Conservation (phyloP, 2,888 invertebrate genomes). For the Cephus nigrinus region DNA sequence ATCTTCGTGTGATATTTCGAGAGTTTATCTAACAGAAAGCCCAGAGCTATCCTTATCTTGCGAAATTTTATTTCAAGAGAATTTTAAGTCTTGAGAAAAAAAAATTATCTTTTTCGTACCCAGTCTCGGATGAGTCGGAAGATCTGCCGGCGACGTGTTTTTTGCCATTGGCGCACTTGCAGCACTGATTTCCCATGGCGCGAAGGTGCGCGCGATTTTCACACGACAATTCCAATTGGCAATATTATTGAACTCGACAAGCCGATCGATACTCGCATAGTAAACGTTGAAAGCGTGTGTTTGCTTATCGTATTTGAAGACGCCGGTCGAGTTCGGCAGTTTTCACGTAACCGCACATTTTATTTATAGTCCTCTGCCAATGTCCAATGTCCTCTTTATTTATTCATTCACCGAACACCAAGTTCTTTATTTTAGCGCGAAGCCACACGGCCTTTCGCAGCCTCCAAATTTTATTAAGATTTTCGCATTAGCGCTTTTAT, state of each 20-base stretch:
- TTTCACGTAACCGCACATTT: conserved; percentile 35
- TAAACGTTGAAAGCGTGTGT: background rate
- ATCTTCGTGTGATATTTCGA: conserved; percentile 46
- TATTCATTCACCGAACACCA: conserved; percentile 8
- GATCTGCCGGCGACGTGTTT: conserved; percentile 45
- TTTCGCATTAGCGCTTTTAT: background rate
- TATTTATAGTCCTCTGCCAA: conserved; percentile 23
- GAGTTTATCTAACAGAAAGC: conserved; percentile 28
- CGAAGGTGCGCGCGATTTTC: background rate
- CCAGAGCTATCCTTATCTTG: background rate
- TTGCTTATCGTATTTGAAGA: conserved; percentile 4
- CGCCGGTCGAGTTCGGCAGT: conserved; percentile 11
- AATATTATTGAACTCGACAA: background rate
- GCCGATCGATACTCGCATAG: background rate
- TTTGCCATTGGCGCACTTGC: conserved; percentile 62
- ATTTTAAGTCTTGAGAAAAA: background rate
- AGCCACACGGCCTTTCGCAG: background rate
- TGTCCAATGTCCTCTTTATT: conserved; percentile 12
- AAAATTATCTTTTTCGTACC: conserved; percentile 29
- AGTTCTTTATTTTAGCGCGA: background rate
- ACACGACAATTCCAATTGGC: background rate
- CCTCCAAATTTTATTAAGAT: background rate
- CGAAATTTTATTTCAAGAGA: background rate
- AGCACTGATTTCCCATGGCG: conserved; percentile 64
- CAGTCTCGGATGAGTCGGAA: conserved; percentile 45